A percentile compares a stretch with the other conserved stretches of the same genome.
Evolutionary conservation across 2,113 vertebrate genomes (phyloP).

Genomic region (Actinemys pallida): DNA sequence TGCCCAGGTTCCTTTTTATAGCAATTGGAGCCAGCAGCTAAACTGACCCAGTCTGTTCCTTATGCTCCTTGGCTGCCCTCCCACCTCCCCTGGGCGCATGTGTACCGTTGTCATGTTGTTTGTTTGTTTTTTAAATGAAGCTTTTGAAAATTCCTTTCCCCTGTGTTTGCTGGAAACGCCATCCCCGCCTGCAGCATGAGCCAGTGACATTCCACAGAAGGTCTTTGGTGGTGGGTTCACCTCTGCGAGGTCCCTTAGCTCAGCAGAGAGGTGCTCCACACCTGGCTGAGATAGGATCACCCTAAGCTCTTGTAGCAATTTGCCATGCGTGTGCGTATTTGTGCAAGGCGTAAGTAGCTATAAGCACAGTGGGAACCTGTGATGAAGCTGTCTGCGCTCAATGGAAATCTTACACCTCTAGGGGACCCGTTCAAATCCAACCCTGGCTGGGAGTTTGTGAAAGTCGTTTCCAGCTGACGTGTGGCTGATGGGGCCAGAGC

Average conservation of each 20-base stretch:
- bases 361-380: background rate
- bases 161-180: accelerated
- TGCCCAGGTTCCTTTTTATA: conserved; percentile 43
- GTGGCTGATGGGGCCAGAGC: background rate
- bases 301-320: background rate
- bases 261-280: background rate
- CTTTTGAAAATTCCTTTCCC: background rate
- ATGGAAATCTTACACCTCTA: background rate
- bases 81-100: background rate
- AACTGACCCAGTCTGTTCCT: conserved; percentile 17
- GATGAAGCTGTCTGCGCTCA: background rate
- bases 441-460: background rate
- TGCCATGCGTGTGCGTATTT: background rate
- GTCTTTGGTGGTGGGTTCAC: too few species aligned
- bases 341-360: background rate
- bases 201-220: background rate
- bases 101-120: background rate
- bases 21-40: background rate
- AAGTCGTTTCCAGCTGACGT: background rate
- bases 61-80: background rate
- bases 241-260: background rate
- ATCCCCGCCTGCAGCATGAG: background rate
- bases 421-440: background rate
- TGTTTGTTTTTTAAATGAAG: background rate
- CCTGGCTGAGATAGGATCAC: background rate